phyloP scores from a whole-genome alignment of 2,888 invertebrate genomes.

The Willowsia nigromaculata region DNA sequence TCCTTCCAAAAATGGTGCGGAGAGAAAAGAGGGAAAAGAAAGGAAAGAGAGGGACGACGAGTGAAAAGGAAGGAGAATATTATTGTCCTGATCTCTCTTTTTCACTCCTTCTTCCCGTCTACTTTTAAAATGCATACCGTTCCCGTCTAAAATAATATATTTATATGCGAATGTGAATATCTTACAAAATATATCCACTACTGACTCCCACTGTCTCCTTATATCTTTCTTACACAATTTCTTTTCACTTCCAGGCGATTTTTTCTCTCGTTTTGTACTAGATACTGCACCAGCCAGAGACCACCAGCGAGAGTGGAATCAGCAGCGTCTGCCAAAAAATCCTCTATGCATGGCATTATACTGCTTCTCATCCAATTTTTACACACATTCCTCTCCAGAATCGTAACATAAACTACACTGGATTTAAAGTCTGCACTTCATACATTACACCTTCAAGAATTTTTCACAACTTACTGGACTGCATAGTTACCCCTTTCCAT shows the following conservation, averaged over 20 bases:
- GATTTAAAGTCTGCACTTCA: slow-evolving; percentile 26
- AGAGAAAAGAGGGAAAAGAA: background rate
- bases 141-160: slow-evolving; percentile 28
- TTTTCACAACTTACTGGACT: too few relatives aligned
- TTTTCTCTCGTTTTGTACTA: background rate
- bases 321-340: slow-evolving; percentile 41
- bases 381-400: slow-evolving; percentile 11
- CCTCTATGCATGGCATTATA: slow-evolving; percentile 12
- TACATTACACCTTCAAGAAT: background rate
- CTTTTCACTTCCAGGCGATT: slow-evolving; percentile 25
- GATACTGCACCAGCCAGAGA: background rate
- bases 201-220: background rate
- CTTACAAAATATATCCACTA: slow-evolving; percentile 1
- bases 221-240: slow-evolving; percentile 22
- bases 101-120: slow-evolving; percentile 23
- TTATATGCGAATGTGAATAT: slow-evolving; percentile 17
- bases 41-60: background rate
- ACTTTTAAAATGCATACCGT: slow-evolving; percentile 16
- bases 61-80: slow-evolving; percentile 43
- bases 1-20: slow-evolving; percentile 28
- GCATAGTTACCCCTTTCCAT: too few relatives aligned
- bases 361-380: slow-evolving; percentile 30
- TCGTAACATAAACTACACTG: slow-evolving; percentile 13
- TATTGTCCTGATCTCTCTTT: slow-evolving; percentile 50
- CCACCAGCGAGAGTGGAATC: background rate